Conservation (phyloP, 2,113 vertebrate genomes). For the Phylloscopus trochiloides region DNA sequence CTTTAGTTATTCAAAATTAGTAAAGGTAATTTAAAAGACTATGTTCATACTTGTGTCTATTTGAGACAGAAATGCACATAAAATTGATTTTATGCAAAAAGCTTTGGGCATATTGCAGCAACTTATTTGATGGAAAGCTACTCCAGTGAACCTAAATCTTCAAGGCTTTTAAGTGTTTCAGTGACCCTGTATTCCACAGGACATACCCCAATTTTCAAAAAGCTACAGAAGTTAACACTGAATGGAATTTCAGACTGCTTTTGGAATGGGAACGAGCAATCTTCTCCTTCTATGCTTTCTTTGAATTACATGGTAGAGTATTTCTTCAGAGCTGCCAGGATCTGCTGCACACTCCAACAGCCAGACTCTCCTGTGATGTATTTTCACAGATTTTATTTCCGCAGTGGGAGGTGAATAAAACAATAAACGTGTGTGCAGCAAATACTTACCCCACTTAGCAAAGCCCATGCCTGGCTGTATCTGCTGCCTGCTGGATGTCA, state of each 20-base stretch:
- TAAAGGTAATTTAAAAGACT: neutral
- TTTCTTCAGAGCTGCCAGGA: neutral
- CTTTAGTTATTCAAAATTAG: neutral
- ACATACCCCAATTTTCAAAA: neutral
- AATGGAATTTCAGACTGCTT: neutral
- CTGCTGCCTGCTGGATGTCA: neutral
- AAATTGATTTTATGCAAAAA: neutral
- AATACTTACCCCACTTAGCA: neutral
- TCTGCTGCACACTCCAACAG: neutral
- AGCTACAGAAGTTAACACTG: neutral
- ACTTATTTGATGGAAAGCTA: neutral
- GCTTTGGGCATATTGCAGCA: neutral
- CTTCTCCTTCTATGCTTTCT: neutral
- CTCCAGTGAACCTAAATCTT: neutral
- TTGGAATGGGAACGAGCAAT: neutral
- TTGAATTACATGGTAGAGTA: neutral
- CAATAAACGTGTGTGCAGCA: neutral
- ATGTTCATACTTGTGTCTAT: neutral
- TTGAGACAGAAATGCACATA: neutral
- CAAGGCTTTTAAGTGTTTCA: neutral
- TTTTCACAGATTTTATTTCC: neutral
- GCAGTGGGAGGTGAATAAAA: neutral
- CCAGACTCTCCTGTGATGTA: neutral
- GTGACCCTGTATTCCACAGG: neutral
- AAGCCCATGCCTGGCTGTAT: fast-evolving